Conservation (phyloP, 2,888 invertebrate genomes). For the Bedellia somnulentella region DNA sequence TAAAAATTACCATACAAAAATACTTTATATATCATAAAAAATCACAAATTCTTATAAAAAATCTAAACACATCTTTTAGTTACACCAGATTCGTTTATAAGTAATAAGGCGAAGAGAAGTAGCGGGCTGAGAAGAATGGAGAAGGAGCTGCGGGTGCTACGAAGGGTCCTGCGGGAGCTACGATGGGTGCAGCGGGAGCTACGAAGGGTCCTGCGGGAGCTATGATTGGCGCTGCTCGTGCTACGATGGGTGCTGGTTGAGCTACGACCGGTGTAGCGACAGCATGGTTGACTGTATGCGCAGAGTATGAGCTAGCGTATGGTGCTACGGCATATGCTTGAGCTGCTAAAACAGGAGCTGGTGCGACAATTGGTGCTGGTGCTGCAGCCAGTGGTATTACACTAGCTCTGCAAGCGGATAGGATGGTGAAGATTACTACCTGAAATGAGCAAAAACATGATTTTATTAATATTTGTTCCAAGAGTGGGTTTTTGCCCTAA, state of each 20-base stretch:
- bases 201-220: constrained; percentile 14
- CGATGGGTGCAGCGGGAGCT: constrained; percentile 14
- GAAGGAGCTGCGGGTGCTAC: constrained; percentile 16
- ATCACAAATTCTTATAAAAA: constrained; percentile 16
- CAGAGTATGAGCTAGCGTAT: constrained; percentile 75
- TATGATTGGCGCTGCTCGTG: constrained; percentile 21
- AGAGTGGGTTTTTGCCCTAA: too few relatives aligned
- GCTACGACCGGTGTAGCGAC: constrained; percentile 67
- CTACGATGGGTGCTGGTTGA: constrained; percentile 24
- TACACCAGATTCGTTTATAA: constrained; percentile 46
- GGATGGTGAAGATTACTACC: constrained; percentile 37
- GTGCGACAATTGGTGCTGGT: constrained; percentile 57
- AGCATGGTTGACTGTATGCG: constrained; percentile 75
- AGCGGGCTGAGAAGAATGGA: constrained; percentile 16
- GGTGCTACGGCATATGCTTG: constrained; percentile 66
- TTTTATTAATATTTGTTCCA: not conserved
- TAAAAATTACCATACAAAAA: too few relatives aligned
- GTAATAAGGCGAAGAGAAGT: constrained; percentile 32
- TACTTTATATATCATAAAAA: constrained; percentile 5
- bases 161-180: constrained; percentile 7
- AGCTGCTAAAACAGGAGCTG: constrained; percentile 49
- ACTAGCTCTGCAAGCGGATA: constrained; percentile 32
- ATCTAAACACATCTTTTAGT: constrained; percentile 24
- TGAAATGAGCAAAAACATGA: constrained; percentile 17
- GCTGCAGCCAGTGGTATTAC: constrained; percentile 30